phyloP scores from a whole-genome alignment of 2,888 invertebrate species.

The Caenorhabditis imperialis region DNA sequence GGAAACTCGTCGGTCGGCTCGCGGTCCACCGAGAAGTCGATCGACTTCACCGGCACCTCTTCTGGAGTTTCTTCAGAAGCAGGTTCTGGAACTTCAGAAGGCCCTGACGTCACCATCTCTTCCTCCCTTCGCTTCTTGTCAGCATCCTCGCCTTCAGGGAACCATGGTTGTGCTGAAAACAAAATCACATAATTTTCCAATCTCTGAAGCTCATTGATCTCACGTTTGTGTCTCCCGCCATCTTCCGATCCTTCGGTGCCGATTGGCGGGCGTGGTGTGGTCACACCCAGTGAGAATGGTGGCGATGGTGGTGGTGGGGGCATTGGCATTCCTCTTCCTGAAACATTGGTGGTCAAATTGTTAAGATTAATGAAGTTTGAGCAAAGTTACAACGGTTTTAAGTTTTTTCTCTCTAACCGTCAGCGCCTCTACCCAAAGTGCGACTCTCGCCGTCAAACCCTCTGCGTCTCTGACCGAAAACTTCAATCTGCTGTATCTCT shows the following conservation, averaged over 20 bases:
- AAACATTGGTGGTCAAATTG: too few relatives aligned
- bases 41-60: conserved; percentile 1
- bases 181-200: background rate
- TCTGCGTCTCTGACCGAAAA: too few relatives aligned
- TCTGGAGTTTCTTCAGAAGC: conserved; percentile 1
- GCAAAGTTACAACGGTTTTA: conserved; percentile 23
- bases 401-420: background rate
- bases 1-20: conserved; percentile 40
- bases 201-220: too few relatives aligned
- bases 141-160: conserved; percentile 28
- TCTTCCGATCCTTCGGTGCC: conserved; percentile 40
- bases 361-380: conserved; percentile 13
- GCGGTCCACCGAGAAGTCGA: conserved; percentile 39
- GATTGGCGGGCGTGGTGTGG: conserved; percentile 40
- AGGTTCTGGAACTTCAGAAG: background rate
- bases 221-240: conserved; percentile 35
- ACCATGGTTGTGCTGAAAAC: conserved; percentile 48
- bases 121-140: conserved; percentile 22
- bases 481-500: too few relatives aligned
- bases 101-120: conserved; percentile 7
- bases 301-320: conserved; percentile 48
- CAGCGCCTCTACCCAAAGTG: too few relatives aligned
- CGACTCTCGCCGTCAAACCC: too few relatives aligned
- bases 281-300: conserved; percentile 36
- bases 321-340: conserved; percentile 54